These are phyloP conservation scores for Oophaga sylvatica DNA, from an alignment of 2,797 vertebrate species.

Conservation along the genomic window DNA sequence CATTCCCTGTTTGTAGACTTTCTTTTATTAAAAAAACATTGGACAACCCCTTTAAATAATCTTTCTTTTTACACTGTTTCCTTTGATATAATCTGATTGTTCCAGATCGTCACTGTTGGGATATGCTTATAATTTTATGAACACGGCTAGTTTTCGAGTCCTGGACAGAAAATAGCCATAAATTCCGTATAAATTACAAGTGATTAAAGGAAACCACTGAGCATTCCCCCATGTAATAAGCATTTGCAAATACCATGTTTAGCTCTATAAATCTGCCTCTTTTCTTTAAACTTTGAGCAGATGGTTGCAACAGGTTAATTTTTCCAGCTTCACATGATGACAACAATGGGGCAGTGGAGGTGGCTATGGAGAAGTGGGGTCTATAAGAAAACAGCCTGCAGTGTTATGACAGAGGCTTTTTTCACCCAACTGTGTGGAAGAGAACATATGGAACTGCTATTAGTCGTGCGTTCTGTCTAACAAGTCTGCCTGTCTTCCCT, in stretches of 20 bases:
- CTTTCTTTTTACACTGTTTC: not conserved
- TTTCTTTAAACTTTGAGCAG: slow-evolving; percentile 48
- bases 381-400: slow-evolving; percentile 55
- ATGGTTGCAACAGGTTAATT: slow-evolving; percentile 58
- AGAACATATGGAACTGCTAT: slow-evolving; percentile 59
- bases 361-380: slow-evolving; percentile 11
- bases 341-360: slow-evolving; percentile 41
- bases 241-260: slow-evolving; percentile 26
- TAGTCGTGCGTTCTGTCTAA: slow-evolving; percentile 59
- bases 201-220: slow-evolving; percentile 12
- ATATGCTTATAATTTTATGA: not conserved
- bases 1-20: too few relatives aligned
- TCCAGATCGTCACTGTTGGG: not conserved
- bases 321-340: slow-evolving; percentile 44
- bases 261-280: slow-evolving; percentile 35
- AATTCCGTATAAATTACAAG: slow-evolving; percentile 40
- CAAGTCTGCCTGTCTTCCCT: slow-evolving; percentile 61
- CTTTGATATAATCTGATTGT: too few relatives aligned
- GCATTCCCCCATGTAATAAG: slow-evolving; percentile 3
- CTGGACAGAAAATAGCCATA: not conserved
- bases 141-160: not conserved
- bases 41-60: too few relatives aligned
- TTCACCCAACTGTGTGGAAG: slow-evolving; percentile 54
- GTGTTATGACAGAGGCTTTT: slow-evolving; percentile 52
- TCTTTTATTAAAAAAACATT: too few relatives aligned